Conservation (phyloP, 2,797 vertebrate genomes). For the Rhynchonycteris naso region DNA sequence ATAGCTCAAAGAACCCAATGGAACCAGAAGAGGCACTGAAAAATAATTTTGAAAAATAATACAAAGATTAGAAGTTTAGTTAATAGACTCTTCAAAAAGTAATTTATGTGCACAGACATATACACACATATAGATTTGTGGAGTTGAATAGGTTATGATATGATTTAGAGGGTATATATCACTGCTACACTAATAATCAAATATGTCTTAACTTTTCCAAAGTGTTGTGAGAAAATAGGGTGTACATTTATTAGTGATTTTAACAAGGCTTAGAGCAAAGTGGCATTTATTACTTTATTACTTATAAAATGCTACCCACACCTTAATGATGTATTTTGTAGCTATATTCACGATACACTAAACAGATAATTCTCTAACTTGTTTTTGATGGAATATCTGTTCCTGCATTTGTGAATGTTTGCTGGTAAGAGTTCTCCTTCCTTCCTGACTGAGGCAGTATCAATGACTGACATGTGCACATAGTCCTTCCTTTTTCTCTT, state of each 20-base stretch:
- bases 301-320: neutral
- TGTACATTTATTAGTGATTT: neutral
- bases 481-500: neutral
- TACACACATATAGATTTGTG: neutral
- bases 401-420: neutral
- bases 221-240: neutral
- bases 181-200: neutral
- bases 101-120: no score
- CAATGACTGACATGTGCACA: accelerated
- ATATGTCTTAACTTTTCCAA: neutral
- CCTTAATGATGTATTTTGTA: no score
- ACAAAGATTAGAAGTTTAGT: neutral
- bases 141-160: neutral
- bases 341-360: neutral
- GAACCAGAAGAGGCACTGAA: neutral
- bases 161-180: neutral
- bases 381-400: neutral
- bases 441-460: neutral
- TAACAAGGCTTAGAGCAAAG: neutral
- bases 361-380: neutral
- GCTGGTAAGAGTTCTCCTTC: neutral
- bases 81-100: neutral
- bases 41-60: constrained; percentile 2
- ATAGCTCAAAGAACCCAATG: neutral
- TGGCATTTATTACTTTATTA: neutral